Base-by-base conservation (phyloP, 2,113 vertebrate genomes). In the Sclerurus mexicanus region DNA sequence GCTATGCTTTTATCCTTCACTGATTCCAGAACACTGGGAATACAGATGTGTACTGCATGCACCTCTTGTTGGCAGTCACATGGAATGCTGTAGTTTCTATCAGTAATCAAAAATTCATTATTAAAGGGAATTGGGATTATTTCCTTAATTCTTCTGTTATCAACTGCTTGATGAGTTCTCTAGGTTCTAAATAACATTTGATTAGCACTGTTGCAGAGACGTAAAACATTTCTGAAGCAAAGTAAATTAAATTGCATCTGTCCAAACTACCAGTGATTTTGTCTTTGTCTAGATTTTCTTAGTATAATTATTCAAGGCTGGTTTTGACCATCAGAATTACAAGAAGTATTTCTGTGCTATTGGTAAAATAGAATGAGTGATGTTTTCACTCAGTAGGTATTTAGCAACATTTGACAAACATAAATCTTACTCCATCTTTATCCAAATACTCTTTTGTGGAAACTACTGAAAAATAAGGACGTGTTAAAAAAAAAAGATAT, bases 101-200 rank as follows among this genome's bases (percentile, higher is more conserved):
- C 77, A 80, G 84, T 83, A 95, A 91, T 67, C 87, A 94, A 91
- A 93, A 95, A 80, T 75, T 52, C 77, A 91, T 86, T 96, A 89
- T 93, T 85, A 80, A 91, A 85, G 63, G 42, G 53, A 87, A 90
- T 17, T 60, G 37, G 53, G 78, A 83, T 85, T 77, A 90, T 92
- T 94, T 92, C 40, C 37, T 78, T 92, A 90, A 83, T 89, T 87
- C 85, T 37, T 47, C 39, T 79, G 40, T 44, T 95, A 83, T 74
- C 81, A 96, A 71, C 66, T 75, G 49, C 37, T 92, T 89, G 49
- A 85, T 81, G 76, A 94, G 74, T 68, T 75, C 55, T 69, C 62
- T 62, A 72, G 37, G 22, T 92, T 40, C 62, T 86, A 93, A 92
- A 72, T 44, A 88, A 37, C 33, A 63, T 92, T 88, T 94, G 94